These are phyloP conservation scores for Bolinopsis microptera DNA, from an alignment of 37 sponge, comb jelly and placozoan genomes.

Conservation along the genomic window DNA sequence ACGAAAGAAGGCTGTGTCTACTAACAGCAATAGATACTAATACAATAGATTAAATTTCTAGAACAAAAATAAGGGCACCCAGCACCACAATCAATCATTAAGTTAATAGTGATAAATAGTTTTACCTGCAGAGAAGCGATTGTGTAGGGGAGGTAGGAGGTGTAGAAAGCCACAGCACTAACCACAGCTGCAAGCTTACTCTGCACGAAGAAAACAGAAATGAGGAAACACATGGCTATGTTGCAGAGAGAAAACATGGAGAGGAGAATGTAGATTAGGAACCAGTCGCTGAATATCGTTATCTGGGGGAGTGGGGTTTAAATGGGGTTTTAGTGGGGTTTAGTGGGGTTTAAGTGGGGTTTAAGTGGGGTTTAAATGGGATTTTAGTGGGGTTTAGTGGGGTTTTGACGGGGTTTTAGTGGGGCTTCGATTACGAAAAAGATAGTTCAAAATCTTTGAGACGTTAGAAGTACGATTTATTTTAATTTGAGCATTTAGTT, in stretches of 20 bases:
- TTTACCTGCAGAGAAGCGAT: conserved; percentile 42
- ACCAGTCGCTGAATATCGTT: not conserved
- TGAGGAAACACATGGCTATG: conserved; percentile 39
- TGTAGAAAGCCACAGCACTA: conserved; percentile 59
- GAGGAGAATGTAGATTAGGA: conserved; percentile 31
- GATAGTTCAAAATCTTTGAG: too few species aligned
- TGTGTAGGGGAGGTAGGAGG: conserved; percentile 46
- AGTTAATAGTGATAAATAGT: too few species aligned
- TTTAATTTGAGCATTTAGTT: too few species aligned
- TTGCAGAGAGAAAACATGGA: conserved; percentile 44
- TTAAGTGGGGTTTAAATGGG: not conserved
- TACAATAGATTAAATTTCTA: too few species aligned
- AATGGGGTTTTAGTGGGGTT: not conserved
- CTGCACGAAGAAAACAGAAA: conserved; percentile 60
- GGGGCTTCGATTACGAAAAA: not conserved
- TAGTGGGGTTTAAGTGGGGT: not conserved
- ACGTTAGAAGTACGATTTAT: too few species aligned
- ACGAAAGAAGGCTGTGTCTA: too few species aligned
- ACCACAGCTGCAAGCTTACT: conserved; percentile 59
- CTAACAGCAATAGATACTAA: too few species aligned
- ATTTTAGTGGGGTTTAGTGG: not conserved
- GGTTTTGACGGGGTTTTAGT: not conserved
- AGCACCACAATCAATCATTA: too few species aligned
- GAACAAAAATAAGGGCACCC: too few species aligned
- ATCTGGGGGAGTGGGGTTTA: not conserved